Percentiles rank a stretch among this genome's conserved stretches.
Evolutionary conservation across 1,140 invertebrate species (phyloP).

Genomic region (Rhagoletis zephyria): DNA sequence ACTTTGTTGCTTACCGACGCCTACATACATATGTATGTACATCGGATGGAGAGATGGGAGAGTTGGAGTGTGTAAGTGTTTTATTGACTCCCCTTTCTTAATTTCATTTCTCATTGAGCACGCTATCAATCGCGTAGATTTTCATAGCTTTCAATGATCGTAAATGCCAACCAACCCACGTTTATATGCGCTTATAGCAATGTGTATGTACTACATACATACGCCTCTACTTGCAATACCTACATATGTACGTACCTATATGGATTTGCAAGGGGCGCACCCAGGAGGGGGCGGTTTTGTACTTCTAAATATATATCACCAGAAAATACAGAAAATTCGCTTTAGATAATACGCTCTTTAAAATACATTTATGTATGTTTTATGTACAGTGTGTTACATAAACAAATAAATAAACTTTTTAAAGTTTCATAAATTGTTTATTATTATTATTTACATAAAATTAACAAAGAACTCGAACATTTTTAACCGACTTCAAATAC

Average conservation of each 20-base stretch:
- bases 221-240: not conserved
- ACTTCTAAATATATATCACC: no score
- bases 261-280: no score
- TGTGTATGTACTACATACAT: not conserved
- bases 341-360: no score
- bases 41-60: not conserved
- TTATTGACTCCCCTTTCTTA: slow-evolving; percentile 21
- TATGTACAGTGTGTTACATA: no score
- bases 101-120: slow-evolving; percentile 50
- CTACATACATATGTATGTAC: not conserved
- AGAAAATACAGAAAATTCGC: no score
- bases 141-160: slow-evolving; percentile 36
- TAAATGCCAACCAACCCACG: slow-evolving; percentile 24
- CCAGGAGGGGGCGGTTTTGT: no score
- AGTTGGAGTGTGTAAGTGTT: not conserved
- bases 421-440: no score
- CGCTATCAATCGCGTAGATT: slow-evolving; percentile 41
- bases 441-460: no score
- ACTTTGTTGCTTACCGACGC: not conserved
- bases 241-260: not conserved
- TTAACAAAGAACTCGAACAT: no score
- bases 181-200: not conserved
- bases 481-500: no score
- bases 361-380: no score
- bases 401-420: no score